Evolutionary conservation across 2,797 vertebrate species (phyloP).

Genomic region (Falco columbarius): DNA sequence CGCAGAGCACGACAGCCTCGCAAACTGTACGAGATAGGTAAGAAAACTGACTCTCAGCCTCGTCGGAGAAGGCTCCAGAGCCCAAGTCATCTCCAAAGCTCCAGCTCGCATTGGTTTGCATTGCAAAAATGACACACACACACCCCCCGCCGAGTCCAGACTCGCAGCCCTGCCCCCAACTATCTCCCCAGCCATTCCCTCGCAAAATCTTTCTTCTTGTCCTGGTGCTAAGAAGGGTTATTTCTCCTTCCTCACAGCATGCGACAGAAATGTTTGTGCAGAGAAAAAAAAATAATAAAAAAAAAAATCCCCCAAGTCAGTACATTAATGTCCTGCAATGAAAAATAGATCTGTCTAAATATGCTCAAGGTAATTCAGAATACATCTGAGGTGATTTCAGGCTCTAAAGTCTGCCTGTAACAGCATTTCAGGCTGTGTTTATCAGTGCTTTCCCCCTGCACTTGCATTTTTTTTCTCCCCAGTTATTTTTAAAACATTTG

Average conservation of each 20-base stretch:
- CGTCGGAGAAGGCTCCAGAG: not conserved
- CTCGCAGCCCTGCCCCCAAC: not conserved
- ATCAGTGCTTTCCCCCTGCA: conserved; percentile 39
- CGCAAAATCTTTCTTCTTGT: not conserved
- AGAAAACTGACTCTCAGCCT: not conserved
- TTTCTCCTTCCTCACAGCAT: conserved; percentile 39
- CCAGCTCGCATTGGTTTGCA: not conserved
- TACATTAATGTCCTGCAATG: conserved; percentile 74
- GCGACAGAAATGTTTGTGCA: conserved; percentile 65
- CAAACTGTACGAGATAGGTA: not conserved
- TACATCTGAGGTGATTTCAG: conserved; percentile 66
- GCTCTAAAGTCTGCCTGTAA: conserved; percentile 51
- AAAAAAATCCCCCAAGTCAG: conserved; percentile 59
- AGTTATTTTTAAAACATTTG: conserved; percentile 57
- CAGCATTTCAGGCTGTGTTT: conserved; percentile 43
- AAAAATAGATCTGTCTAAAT: conserved; percentile 73
- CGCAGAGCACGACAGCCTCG: accelerated
- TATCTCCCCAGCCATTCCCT: not conserved
- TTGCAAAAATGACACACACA: not conserved
- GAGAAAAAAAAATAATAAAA: not conserved
- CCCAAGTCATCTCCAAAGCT: not conserved
- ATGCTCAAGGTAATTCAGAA: conserved; percentile 73
- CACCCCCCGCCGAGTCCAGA: not conserved
- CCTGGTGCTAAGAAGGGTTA: conserved; percentile 34
- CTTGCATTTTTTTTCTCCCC: conserved; percentile 32